Percentiles rank a stretch among this genome's conserved stretches.
These are phyloP conservation scores for Holcopasites calliopsidis DNA, from an alignment of 1,140 invertebrate genomes.

Conservation along the genomic window DNA sequence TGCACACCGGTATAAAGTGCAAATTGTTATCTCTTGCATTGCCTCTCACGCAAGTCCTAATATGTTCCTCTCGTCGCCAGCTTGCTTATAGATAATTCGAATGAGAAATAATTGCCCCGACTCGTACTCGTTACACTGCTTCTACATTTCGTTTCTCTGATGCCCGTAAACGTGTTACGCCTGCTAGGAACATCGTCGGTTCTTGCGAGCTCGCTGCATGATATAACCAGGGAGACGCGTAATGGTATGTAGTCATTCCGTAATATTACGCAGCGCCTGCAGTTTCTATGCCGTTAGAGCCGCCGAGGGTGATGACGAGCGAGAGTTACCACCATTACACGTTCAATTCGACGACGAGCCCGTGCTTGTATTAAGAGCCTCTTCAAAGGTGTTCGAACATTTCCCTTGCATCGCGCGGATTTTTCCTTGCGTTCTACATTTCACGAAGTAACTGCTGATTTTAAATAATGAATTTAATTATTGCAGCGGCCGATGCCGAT, in stretches of 20 bases:
- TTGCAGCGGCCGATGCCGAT: no score
- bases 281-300: slow-evolving; percentile 62
- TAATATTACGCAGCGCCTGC: slow-evolving; percentile 70
- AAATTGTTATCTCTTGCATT: neutral
- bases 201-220: slow-evolving; percentile 48
- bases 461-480: no score
- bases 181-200: slow-evolving; percentile 50
- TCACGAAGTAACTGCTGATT: no score
- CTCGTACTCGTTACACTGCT: neutral
- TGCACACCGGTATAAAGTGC: no score
- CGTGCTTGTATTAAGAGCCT: neutral
- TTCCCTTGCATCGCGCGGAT: neutral
- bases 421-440: neutral
- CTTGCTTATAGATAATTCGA: neutral
- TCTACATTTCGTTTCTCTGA: slow-evolving; percentile 10
- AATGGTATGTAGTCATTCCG: slow-evolving; percentile 74
- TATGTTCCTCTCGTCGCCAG: neutral
- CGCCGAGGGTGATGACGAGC: slow-evolving; percentile 47
- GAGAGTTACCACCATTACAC: slow-evolving; percentile 59
- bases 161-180: neutral
- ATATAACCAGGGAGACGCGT: slow-evolving; percentile 65
- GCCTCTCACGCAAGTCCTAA: neutral
- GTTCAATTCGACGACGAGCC: slow-evolving; percentile 44
- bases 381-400: slow-evolving; percentile 8
- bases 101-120: neutral